These are phyloP conservation scores for Diarsia dahlii DNA, from an alignment of 2,888 invertebrate species.

Conservation along the genomic window DNA sequence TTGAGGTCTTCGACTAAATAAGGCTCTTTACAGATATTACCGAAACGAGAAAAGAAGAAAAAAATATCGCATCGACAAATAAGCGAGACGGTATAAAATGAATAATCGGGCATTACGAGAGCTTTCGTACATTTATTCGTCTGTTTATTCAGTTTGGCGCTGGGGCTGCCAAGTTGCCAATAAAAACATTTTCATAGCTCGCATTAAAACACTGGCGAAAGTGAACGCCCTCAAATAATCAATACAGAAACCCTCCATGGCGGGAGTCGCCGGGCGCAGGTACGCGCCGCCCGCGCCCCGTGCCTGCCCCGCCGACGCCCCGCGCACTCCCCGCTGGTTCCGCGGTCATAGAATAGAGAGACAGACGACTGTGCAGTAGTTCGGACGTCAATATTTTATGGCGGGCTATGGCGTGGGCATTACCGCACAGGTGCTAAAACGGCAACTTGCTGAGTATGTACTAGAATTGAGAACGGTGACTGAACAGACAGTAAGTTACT, in stretches of 20 bases:
- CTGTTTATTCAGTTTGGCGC: conserved; percentile 80
- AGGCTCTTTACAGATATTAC: conserved; percentile 66
- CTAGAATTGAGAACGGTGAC: conserved; percentile 40
- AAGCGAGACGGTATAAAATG: conserved; percentile 74
- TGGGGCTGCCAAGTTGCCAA: conserved; percentile 82
- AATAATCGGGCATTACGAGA: conserved; percentile 79
- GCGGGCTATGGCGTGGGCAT: conserved; percentile 54
- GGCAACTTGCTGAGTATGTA: conserved; percentile 44
- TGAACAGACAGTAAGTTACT: conserved; percentile 37
- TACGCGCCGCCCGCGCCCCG: conserved; percentile 76
- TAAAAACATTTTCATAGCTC: conserved; percentile 89
- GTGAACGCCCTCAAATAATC: conserved; percentile 85
- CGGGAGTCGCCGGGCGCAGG: conserved; percentile 84
- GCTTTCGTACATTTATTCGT: conserved; percentile 78
- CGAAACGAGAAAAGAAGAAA: conserved; percentile 61
- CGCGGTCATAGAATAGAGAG: conserved; percentile 78
- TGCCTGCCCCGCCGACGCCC: conserved; percentile 68
- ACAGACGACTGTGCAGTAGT: conserved; percentile 68
- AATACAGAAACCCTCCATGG: conserved; percentile 75
- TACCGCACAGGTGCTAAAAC: conserved; percentile 61
- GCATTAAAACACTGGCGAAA: conserved; percentile 90
- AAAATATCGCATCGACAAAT: conserved; percentile 72
- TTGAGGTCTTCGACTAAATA: conserved; percentile 58
- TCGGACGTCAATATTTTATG: conserved; percentile 69
- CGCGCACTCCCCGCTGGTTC: conserved; percentile 69